Evolutionary conservation across 2,888 invertebrate species (phyloP).

Genomic region (Eilema sororculum): DNA sequence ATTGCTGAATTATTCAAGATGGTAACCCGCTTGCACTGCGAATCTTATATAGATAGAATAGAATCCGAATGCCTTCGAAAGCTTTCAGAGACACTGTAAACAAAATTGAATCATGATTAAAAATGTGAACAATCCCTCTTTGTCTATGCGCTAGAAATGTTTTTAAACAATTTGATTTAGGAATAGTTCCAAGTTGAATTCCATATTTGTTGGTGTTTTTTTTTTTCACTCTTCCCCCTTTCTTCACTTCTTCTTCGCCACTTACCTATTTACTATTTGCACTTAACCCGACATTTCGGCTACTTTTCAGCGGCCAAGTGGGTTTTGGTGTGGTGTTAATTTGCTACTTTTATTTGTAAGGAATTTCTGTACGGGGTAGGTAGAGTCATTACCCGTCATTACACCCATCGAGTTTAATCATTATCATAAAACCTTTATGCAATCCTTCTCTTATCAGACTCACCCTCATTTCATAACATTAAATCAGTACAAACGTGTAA

Average conservation of each 20-base stretch:
- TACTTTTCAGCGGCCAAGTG: too few relatives aligned
- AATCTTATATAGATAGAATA: conserved; percentile 26
- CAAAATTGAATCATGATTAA: conserved; percentile 19
- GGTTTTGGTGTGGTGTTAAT: too few relatives aligned
- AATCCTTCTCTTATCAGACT: not conserved
- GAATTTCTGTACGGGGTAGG: not conserved
- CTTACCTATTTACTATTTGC: too few relatives aligned
- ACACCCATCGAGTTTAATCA: not conserved
- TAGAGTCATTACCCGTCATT: not conserved
- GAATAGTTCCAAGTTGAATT: not conserved
- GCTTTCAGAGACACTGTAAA: conserved; percentile 14
- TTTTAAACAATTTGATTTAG: conserved; percentile 1
- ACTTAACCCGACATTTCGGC: too few relatives aligned
- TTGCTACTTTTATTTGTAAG: too few relatives aligned
- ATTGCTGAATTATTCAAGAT: conserved; percentile 73
- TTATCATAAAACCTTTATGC: not conserved
- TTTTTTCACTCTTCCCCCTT: too few relatives aligned
- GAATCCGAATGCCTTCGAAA: conserved; percentile 23
- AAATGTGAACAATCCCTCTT: conserved; percentile 8
- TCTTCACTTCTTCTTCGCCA: too few relatives aligned
- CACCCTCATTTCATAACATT: not conserved
- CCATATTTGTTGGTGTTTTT: not conserved
- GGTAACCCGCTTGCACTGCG: conserved; percentile 49
- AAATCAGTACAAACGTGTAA: not conserved
- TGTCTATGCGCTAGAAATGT: conserved; percentile 17